Percentiles rank a stretch among this genome's conserved stretches.
phyloP scores from a whole-genome alignment of 2,113 vertebrate species.

The Grus americana region DNA sequence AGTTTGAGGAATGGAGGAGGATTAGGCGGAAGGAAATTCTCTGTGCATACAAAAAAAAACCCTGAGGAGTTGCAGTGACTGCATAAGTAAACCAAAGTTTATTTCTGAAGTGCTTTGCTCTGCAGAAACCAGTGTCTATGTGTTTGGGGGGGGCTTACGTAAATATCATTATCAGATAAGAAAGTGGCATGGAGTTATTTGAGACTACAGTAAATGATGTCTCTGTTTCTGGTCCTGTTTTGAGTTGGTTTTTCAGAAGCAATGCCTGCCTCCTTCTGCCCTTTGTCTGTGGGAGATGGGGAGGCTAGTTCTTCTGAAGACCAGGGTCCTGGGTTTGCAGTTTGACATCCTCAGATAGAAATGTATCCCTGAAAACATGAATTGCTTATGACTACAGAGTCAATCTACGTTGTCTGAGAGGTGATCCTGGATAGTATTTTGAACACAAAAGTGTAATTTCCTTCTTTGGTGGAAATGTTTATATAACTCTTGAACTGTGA shows the following conservation, averaged over 20 bases:
- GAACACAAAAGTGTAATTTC: neutral
- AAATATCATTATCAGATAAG: neutral
- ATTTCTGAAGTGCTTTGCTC: neutral
- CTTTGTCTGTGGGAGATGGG: neutral
- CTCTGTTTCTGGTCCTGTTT: neutral
- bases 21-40: neutral
- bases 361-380: neutral
- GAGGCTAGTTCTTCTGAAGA: neutral
- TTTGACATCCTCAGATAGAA: neutral
- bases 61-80: neutral
- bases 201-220: neutral
- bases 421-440: neutral
- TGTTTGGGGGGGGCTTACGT: neutral
- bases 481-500: neutral
- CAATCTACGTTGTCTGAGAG: neutral
- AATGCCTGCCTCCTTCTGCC: neutral
- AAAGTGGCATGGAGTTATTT: neutral
- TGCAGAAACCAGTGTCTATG: neutral
- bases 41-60: neutral
- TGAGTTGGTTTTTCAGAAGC: neutral
- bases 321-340: neutral
- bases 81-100: neutral
- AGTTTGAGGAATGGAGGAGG: neutral
- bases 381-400: neutral
- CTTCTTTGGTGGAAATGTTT: neutral